These are phyloP conservation scores for Cryptocephalus primarius DNA, from an alignment of 2,888 invertebrate genomes.

Conservation along the genomic window DNA sequence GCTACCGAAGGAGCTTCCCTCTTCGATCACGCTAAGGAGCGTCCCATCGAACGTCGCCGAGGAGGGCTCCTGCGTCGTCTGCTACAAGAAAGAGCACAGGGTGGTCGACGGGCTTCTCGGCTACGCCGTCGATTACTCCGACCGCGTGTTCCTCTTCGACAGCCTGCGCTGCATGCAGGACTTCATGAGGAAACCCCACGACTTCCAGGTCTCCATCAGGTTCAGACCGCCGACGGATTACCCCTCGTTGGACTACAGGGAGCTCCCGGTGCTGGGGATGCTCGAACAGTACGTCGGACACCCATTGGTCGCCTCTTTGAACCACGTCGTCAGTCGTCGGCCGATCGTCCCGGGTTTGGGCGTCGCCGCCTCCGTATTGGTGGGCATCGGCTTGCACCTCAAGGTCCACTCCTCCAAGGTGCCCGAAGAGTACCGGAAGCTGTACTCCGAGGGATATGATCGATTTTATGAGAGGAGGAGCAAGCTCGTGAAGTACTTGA, in stretches of 20 bases:
- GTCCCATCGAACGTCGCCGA: slow-evolving; percentile 34
- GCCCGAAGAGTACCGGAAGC: slow-evolving; percentile 21
- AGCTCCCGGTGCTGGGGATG: slow-evolving; percentile 47
- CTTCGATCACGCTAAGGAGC: slow-evolving; percentile 16
- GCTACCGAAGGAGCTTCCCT: slow-evolving; percentile 43
- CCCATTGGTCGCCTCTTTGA: slow-evolving; percentile 44
- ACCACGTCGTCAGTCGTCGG: slow-evolving; percentile 40
- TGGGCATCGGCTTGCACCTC: slow-evolving; percentile 46
- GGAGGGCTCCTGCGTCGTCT: slow-evolving; percentile 50
- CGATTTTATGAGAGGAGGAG: slow-evolving; percentile 30
- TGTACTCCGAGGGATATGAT: slow-evolving; percentile 36
- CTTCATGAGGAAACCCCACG: slow-evolving; percentile 43
- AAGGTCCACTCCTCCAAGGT: slow-evolving; percentile 42
- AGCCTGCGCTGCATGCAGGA: slow-evolving; percentile 38
- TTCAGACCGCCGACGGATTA: slow-evolving; percentile 29
- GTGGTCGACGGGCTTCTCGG: slow-evolving; percentile 39
- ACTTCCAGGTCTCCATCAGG: slow-evolving; percentile 38
- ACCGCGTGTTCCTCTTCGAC: slow-evolving; percentile 47
- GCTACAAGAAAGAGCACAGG: slow-evolving; percentile 45
- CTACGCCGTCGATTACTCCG: slow-evolving; percentile 40
- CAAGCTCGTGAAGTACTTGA: slow-evolving; percentile 31
- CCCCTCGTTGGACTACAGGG: slow-evolving; percentile 37
- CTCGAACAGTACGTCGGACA: slow-evolving; percentile 49
- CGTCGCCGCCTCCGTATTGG: slow-evolving; percentile 40
- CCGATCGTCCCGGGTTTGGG: slow-evolving; percentile 51